A percentile compares a stretch with the other conserved stretches of the same genome.
Evolutionary conservation across 2,113 vertebrate species (phyloP).

Genomic region (Lichenostomus cassidix): DNA sequence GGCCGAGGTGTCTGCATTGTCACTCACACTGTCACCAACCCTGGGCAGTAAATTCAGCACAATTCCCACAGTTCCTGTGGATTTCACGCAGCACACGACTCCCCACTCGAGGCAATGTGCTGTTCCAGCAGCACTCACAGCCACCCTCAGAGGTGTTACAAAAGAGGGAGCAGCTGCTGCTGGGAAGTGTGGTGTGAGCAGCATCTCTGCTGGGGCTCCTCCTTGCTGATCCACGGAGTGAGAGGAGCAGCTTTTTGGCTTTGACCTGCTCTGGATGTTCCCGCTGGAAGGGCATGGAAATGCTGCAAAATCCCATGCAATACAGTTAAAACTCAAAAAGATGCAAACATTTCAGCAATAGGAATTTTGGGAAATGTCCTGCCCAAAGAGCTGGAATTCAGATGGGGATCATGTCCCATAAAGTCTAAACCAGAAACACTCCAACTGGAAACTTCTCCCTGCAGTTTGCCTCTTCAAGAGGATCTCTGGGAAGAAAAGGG

Average conservation of each 20-base stretch:
- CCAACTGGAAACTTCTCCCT: not conserved
- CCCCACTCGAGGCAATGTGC: not conserved
- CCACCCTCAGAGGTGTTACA: not conserved
- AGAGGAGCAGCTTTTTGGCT: not conserved
- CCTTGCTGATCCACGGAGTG: not conserved
- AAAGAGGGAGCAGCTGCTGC: not conserved
- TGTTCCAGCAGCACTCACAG: not conserved
- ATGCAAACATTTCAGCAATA: not conserved
- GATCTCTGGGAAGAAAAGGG: not conserved
- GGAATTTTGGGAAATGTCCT: not conserved
- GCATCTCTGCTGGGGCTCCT: not conserved
- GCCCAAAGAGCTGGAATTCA: not conserved
- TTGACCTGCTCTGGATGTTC: not conserved
- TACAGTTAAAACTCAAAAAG: not conserved
- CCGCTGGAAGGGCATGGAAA: not conserved
- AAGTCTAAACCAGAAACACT: not conserved
- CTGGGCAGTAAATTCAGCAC: not conserved
- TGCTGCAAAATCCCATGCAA: not conserved
- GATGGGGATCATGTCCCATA: not conserved
- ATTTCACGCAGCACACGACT: not conserved
- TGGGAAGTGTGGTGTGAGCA: constrained; percentile 19
- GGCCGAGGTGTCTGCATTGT: not conserved
- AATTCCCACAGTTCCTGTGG: not conserved
- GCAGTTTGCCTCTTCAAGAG: not conserved
- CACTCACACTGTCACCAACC: not conserved